Conservation (phyloP, 2,113 vertebrate genomes). For the Kryptolebias marmoratus region DNA sequence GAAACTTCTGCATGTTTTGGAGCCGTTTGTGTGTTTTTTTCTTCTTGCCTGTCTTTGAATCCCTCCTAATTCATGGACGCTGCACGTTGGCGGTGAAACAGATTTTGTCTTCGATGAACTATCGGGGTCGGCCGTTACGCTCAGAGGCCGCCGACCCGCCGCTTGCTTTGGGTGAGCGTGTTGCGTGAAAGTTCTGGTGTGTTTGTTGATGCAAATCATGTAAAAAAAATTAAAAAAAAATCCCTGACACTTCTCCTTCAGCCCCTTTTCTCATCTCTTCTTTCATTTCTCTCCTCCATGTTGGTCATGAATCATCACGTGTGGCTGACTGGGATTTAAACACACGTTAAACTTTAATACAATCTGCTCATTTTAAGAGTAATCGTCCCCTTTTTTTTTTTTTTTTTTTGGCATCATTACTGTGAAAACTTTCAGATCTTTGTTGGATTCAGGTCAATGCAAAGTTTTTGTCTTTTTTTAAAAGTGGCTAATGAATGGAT, state of each 20-base stretch:
- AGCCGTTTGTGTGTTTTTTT: conserved; percentile 45
- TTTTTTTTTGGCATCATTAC: conserved; percentile 24
- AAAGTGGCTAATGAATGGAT: conserved; percentile 56
- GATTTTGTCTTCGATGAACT: conserved; percentile 45
- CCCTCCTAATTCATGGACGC: conserved; percentile 69
- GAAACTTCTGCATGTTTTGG: conserved; percentile 70
- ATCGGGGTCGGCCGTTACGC: conserved; percentile 44
- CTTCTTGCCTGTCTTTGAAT: conserved; percentile 44
- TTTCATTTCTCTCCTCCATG: too few species aligned
- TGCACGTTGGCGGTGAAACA: conserved; percentile 60
- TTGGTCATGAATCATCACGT: too few species aligned
- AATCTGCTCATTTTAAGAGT: neutral
- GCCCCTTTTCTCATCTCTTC: too few species aligned
- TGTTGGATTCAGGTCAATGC: conserved; percentile 56
- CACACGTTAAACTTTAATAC: neutral
- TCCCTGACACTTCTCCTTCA: too few species aligned
- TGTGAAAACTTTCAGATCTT: conserved; percentile 47
- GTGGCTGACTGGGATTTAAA: neutral
- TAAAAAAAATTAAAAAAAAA: neutral
- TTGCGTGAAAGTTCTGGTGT: conserved; percentile 11
- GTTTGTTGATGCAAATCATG: neutral
- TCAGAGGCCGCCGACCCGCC: conserved; percentile 40
- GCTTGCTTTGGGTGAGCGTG: conserved; percentile 48
- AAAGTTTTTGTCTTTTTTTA: conserved; percentile 19
- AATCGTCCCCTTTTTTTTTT: conserved; percentile 13